These are phyloP conservation scores for Cetoscarus ocellatus DNA, from an alignment of 2,797 vertebrate species.

Conservation along the genomic window DNA sequence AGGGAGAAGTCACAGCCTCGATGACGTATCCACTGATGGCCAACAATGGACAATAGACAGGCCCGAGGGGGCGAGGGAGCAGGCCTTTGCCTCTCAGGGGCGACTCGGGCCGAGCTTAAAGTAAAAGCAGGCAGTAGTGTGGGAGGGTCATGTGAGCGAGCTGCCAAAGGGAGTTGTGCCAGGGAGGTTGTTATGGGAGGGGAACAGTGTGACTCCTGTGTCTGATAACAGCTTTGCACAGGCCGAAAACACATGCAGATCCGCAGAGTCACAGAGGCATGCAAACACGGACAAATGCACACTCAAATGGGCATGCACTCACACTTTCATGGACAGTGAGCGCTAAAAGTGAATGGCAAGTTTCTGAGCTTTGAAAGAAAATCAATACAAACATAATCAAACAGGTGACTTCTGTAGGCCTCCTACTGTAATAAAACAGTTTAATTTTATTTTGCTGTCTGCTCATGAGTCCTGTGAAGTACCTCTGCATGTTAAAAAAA, in stretches of 20 bases:
- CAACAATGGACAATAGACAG: constrained; percentile 75
- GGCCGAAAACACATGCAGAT: constrained; percentile 50
- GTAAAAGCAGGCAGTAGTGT: constrained; percentile 60
- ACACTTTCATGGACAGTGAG: no score
- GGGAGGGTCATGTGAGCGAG: constrained; percentile 78
- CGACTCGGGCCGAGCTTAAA: constrained; percentile 57
- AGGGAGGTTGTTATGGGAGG: constrained; percentile 63
- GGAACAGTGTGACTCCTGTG: constrained; percentile 78
- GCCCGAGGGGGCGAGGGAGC: constrained; percentile 57
- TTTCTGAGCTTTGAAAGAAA: no score
- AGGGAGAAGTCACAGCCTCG: constrained; percentile 22
- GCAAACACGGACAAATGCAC: constrained; percentile 37
- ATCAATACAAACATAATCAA: no score
- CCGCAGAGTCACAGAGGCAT: constrained; percentile 44
- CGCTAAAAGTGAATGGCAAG: no score
- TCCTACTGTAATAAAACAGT: no score
- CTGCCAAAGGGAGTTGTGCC: constrained; percentile 63
- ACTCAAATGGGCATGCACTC: background rate
- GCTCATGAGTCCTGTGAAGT: no score
- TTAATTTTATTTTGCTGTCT: no score
- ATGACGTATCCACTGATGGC: constrained; percentile 31
- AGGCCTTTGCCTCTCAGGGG: constrained; percentile 69
- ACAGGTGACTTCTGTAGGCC: no score
- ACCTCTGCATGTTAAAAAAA: no score
- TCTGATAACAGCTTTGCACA: constrained; percentile 75